Base-by-base conservation (phyloP, 2,113 vertebrate genomes). In the Salvelinus alpinus region DNA sequence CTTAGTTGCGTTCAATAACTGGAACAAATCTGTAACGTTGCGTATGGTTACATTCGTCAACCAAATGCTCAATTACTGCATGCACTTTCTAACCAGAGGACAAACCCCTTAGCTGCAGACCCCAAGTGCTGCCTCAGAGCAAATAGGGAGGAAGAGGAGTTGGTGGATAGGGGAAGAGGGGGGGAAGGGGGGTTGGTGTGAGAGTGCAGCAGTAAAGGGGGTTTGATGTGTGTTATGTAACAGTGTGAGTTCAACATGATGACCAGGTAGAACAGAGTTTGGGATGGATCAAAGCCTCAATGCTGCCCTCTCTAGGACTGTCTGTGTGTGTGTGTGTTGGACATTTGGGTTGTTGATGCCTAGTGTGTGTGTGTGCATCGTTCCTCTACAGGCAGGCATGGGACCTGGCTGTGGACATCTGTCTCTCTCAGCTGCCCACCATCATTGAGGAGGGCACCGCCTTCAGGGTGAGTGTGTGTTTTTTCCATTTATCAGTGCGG, bases 331-430 rank as follows among this genome's bases (percentile, higher is more conserved):
- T 12, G 71, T 64, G 57, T 31, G 48, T 20, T 12, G 29, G 11
- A 18, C 59, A 16, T 20, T 57, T 57, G 54, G 12, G 59, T 22
- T n/a, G 59, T 62, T 22, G 18, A 62, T 62, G n/a, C 5, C 7
- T 20, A 59, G 64, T 77, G n/a, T 68, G 22, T 31, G 7, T 9
- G 8, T 73, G 54, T 83, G 73, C 80, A 22, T 25, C 66, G 20
- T 81, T 72, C 76, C 82, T 76, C 80, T 80, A 0, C 86, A 99
- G 98, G 98, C 97, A 99, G 87, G 98, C 98, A 0, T 99, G 97
- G 97, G 97, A 99, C 90, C 95, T 99, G 0, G 98, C 98, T 0
- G 97, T 99, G 76, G 98, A 99, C 91, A 99, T 99, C 77, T 99
- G 98, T 83, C 96, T 99, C 72, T 99, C 98, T 74, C 98, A 99